Evolutionary conservation across 2,797 vertebrate species (phyloP), one percentile per base, ranked within the genome.

Genomic region (Tympanoctomys barrerae): DNA sequence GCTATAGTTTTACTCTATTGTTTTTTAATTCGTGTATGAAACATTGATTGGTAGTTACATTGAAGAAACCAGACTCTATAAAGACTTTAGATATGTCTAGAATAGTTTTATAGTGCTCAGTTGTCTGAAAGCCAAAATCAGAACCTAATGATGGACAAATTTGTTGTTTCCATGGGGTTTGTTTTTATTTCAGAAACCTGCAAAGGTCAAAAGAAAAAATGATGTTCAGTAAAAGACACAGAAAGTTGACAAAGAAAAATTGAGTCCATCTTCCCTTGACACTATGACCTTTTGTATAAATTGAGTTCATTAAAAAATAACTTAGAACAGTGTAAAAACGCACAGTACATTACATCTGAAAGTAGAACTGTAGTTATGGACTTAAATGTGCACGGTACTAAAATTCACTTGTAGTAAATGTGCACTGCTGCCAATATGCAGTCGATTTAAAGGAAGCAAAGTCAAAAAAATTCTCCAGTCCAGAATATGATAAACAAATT

Each of bases 241-340:
- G 26, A 78, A 84, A 80, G 82, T 77, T 97, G 91, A 95, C 93
- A 94, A 83, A 31, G 82, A 93, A 82, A 97, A 89, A 97, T 92
- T 97, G 96, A 97, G 96, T 96, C 97, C 39, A 12, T 18, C 87
- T 97, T 98, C 95, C 95, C 94, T 96, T 95, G 62, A 97, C 62
- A 87, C 91, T 84, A 64, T 80, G 6, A 86, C 1, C 0, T 92
- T 96, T 95, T 95, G 81, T 95, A 90, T 97, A 97, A 97, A 94
- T 97, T 84, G 92, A 97, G 78, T 96, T 92, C n/a, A 87, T 88
- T 96, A 92, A 98, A 97, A 97, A 95, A 97, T 97, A 90, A 90
- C 96, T 97, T 98, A 97, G 97, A 97, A 97, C 94, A 91, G 96
- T 96, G 31, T 84, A 87, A 97, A 94, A 97, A 91, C 84, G 89